Conservation (phyloP, 2,113 vertebrate species). For the Tachycineta bicolor region DNA sequence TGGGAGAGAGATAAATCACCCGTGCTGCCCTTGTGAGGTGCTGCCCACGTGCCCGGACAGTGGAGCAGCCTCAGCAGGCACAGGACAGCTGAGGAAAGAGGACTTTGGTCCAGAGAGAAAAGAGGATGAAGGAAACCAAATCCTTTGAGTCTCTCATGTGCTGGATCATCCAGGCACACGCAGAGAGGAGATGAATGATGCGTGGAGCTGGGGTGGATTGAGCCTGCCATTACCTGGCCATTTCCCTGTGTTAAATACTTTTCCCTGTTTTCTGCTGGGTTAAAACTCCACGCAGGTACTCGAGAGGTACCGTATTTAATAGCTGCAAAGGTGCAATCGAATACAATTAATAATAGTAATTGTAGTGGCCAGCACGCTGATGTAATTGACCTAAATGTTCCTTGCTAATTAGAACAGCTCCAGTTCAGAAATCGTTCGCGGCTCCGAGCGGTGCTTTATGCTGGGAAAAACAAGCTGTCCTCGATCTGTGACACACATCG, state of each 20-base stretch:
- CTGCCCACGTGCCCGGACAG: background rate
- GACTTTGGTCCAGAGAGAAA: background rate
- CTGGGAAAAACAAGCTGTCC: background rate
- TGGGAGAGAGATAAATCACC: background rate
- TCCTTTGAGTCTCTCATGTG: background rate
- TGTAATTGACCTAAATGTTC: conserved; percentile 46
- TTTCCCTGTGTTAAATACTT: background rate
- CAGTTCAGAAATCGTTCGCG: background rate
- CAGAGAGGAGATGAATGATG: conserved; percentile 9
- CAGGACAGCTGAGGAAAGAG: background rate
- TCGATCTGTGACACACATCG: background rate
- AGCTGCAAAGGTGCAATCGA: conserved; percentile 27
- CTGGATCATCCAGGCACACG: background rate
- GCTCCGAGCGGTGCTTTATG: background rate
- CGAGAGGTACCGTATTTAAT: background rate
- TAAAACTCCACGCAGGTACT: background rate
- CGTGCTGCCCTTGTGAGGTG: background rate
- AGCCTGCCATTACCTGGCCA: background rate
- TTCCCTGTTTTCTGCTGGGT: background rate
- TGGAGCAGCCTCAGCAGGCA: rapidly evolving
- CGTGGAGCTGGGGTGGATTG: background rate
- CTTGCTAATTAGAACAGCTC: conserved; percentile 20
- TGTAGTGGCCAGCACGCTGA: background rate
- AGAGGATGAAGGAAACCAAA: background rate
- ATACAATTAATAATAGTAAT: conserved; percentile 41